Evolutionary conservation across 2,113 vertebrate species (phyloP).

Genomic region (Notothenia coriiceps): DNA sequence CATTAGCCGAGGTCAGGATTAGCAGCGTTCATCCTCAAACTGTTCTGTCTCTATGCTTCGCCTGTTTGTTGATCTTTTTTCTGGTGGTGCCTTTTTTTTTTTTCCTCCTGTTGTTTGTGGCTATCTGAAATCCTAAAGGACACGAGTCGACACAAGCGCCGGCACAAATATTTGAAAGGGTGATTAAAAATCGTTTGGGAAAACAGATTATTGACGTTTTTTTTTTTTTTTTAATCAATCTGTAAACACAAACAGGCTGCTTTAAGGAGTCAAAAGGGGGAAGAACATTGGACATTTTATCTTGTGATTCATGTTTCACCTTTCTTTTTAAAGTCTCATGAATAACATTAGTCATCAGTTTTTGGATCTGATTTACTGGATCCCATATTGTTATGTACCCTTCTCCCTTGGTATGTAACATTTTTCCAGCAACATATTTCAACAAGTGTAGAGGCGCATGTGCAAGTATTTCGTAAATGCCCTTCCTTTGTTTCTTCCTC

Average conservation of each 20-base stretch:
- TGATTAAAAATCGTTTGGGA: constrained; percentile 84
- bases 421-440: constrained; percentile 44
- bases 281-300: constrained; percentile 44
- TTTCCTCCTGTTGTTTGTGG: constrained; percentile 77
- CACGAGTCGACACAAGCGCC: constrained; percentile 68
- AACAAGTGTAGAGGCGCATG: constrained; percentile 17
- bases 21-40: constrained; percentile 83
- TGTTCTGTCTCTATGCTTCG: constrained; percentile 80
- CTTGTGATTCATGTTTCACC: constrained; percentile 15
- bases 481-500: constrained; percentile 42
- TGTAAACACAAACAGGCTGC: constrained; percentile 75
- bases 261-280: constrained; percentile 74
- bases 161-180: constrained; percentile 84
- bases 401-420: constrained; percentile 57
- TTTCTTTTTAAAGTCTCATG: constrained; percentile 9
- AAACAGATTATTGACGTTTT: constrained; percentile 82
- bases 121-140: constrained; percentile 83
- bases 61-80: constrained; percentile 82
- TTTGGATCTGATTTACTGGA: constrained; percentile 11
- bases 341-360: constrained; percentile 4
- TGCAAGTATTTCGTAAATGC: constrained; percentile 46
- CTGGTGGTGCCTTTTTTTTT: constrained; percentile 39
- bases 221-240: constrained; percentile 60
- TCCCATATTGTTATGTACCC: not conserved
- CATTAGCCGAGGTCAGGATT: constrained; percentile 84